A percentile compares a stretch with the other conserved stretches of the same genome.
Evolutionary conservation across 2,797 vertebrate species (phyloP).

Genomic region (Tangara arthus): DNA sequence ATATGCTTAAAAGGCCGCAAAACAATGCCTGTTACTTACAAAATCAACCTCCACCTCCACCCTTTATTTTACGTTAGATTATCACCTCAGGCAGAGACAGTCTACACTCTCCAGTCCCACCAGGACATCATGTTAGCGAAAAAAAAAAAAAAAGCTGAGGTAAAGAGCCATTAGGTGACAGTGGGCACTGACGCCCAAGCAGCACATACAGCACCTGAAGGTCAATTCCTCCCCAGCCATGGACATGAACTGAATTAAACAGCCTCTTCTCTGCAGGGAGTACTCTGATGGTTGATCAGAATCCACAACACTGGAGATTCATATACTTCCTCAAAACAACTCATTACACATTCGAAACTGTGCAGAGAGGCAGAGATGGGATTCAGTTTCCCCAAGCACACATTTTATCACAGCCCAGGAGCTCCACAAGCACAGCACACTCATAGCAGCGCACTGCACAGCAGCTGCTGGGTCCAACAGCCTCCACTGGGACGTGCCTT

Average conservation of each 20-base stretch:
- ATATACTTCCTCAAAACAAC: background rate
- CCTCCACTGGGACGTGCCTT: background rate
- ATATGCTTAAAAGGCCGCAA: background rate
- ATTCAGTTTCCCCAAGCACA: background rate
- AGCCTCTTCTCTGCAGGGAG: background rate
- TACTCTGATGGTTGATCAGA: background rate
- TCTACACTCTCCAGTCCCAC: background rate
- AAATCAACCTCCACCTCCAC: background rate
- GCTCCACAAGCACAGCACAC: rapidly evolving
- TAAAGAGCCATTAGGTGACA: background rate
- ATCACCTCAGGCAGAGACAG: background rate
- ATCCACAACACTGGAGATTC: background rate
- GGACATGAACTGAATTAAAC: background rate
- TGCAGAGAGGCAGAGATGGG: background rate
- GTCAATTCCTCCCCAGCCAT: background rate
- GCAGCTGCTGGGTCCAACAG: background rate
- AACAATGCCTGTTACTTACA: background rate
- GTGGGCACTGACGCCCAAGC: background rate
- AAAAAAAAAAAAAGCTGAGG: background rate
- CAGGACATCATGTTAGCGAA: background rate
- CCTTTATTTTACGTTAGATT: background rate
- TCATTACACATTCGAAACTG: background rate
- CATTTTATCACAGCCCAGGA: background rate
- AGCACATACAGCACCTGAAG: background rate
- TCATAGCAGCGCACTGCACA: background rate